A percentile compares a stretch with the other conserved stretches of the same genome.
Evolutionary conservation across 2,113 vertebrate genomes (phyloP).

Genomic region (Origma solitaria): DNA sequence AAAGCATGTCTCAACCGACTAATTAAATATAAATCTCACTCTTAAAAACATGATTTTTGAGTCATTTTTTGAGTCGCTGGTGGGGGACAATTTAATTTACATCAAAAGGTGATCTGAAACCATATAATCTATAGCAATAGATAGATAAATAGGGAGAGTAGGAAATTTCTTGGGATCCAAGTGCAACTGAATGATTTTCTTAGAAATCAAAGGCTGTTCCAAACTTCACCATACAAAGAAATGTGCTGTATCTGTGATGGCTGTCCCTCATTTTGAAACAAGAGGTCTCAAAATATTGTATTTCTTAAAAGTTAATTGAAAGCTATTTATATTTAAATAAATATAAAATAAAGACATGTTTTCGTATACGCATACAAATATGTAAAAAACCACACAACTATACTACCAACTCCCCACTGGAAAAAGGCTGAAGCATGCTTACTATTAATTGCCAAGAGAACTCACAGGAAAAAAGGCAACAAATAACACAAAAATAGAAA

Average conservation of each 20-base stretch:
- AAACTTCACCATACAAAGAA: neutral
- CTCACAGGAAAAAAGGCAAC: neutral
- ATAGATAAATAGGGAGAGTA: neutral
- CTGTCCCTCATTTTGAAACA: neutral
- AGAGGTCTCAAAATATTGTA: neutral
- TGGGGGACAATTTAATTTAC: neutral
- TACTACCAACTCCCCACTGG: fast-evolving
- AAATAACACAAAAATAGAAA: neutral
- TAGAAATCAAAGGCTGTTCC: neutral
- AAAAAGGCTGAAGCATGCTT: neutral
- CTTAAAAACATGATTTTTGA: neutral
- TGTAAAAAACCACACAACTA: neutral
- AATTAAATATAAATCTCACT: neutral
- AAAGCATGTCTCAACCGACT: neutral
- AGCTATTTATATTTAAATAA: neutral
- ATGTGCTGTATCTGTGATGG: fast-evolving
- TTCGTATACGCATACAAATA: neutral
- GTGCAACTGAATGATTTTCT: neutral
- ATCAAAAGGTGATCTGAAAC: neutral
- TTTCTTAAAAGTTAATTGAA: neutral
- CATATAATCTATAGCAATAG: neutral
- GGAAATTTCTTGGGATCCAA: neutral
- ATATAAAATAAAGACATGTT: neutral
- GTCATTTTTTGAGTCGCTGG: neutral
- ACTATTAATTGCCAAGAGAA: neutral